Evolutionary conservation across 2,113 vertebrate species (phyloP).

Genomic region (Actenoides hombroni): DNA sequence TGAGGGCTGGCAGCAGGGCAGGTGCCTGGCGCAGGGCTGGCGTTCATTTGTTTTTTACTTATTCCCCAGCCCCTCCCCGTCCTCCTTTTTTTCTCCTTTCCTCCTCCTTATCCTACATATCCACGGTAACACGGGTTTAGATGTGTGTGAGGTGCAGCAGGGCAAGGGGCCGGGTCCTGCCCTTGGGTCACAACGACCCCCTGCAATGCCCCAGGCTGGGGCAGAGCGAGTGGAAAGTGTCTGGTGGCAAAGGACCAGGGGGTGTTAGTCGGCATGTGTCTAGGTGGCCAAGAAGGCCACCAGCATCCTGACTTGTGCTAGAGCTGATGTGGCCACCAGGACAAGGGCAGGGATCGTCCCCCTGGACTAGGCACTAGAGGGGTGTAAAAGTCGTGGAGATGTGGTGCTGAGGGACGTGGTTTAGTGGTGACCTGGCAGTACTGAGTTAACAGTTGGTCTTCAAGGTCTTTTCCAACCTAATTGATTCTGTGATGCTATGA

Average conservation of each 20-base stretch:
- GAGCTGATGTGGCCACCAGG: background rate
- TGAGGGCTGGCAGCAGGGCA: conserved; percentile 40
- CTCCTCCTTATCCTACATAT: background rate
- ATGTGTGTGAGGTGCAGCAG: background rate
- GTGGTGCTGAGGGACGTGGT: background rate
- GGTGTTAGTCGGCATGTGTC: background rate
- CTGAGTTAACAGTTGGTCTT: background rate
- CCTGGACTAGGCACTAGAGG: background rate
- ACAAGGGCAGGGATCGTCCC: background rate
- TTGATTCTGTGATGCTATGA: background rate
- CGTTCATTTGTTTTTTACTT: background rate
- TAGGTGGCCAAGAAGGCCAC: background rate
- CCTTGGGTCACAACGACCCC: background rate
- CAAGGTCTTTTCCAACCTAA: background rate
- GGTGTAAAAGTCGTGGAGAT: background rate
- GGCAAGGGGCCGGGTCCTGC: background rate
- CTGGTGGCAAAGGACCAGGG: background rate
- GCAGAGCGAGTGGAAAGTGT: background rate
- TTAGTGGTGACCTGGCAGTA: background rate
- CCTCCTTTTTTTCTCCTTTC: background rate
- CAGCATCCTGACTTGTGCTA: background rate
- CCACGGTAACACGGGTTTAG: conserved; percentile 9
- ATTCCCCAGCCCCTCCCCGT: too few relatives aligned
- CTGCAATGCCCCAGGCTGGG: background rate
- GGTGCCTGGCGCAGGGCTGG: background rate